Percentiles rank a stretch among this genome's conserved stretches.
phyloP scores from a whole-genome alignment of 2,797 vertebrate genomes.

The Eulemur albifrons region DNA sequence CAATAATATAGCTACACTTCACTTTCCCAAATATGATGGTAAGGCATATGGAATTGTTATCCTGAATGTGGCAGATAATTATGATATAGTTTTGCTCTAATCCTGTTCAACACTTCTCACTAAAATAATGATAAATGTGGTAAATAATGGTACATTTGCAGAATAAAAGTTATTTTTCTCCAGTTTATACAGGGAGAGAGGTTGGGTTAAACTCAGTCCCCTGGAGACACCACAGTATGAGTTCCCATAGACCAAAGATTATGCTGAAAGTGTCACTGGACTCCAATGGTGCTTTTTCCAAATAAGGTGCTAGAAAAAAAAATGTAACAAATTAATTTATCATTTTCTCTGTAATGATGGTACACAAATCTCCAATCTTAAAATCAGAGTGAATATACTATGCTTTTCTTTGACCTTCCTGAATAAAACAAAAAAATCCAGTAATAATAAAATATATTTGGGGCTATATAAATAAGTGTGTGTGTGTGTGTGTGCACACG shows the following conservation, averaged over 20 bases:
- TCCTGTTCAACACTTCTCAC: background rate
- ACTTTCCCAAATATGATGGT: background rate
- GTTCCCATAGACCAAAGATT: background rate
- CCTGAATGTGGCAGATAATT: background rate
- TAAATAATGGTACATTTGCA: background rate
- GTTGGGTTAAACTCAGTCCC: background rate
- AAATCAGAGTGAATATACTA: background rate
- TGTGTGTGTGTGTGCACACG: background rate
- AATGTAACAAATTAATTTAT: background rate
- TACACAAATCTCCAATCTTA: background rate
- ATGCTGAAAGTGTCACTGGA: background rate
- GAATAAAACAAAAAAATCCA: background rate
- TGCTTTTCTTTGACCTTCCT: background rate
- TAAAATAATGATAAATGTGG: conserved; percentile 2
- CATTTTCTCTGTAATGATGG: background rate
- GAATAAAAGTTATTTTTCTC: background rate
- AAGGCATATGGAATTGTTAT: background rate
- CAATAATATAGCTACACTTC: background rate
- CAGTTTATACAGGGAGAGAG: background rate
- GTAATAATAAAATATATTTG: background rate
- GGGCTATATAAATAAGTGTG: background rate
- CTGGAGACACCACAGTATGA: background rate
- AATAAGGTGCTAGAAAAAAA: background rate
- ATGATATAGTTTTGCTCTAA: conserved; percentile 1
- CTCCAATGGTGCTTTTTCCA: background rate